Evolutionary conservation across 2,797 vertebrate genomes (phyloP), one percentile per base, ranked within the genome.

Genomic region (Antrozous pallidus): DNA sequence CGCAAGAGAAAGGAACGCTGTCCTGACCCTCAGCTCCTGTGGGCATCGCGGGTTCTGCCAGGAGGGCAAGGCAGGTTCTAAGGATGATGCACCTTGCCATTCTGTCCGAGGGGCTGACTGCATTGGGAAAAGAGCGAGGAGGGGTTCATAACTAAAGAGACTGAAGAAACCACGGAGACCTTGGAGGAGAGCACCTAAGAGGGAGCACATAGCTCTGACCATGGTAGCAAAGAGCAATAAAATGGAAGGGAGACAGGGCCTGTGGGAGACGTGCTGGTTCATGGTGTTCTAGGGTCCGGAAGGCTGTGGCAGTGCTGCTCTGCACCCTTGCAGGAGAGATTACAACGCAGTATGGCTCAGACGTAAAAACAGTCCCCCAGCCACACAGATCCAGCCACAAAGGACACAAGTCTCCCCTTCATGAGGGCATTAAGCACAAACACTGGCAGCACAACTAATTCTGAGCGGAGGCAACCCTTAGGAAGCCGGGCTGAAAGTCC

Each of bases 81-180:
- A 1, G 6, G 6, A 51, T 0, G 17, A 8, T 1, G 0, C 8
- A 24, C 28, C 31, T 69, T 8, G 18, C 38, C 14, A 0, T 18
- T 80, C 42, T 38, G 6, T 17, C 40, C 0, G 0, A 9, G 26
- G 7, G 17, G 61, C 24, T 8, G 54, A 14, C 18, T 58, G 22
- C 20, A 38, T 24, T 78, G 42, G 38, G 33, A 26, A 69, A 86
- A 40, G 45, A 61, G 4, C 5, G 0, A 17, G 33, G 4, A 40
- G 12, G 7, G 10, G 33, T 3, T 13, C 38, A 13, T 7, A 14
- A 40, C 24, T 31, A 26, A 8, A 45, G 75, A 47, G 4, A 65
- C 0, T 12, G 9, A 74, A 17, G n/a, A 33, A 20, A n/a, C 40
- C 49, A 11, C 3, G 8, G 70, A 28, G 31, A 38, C 40, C 38